phyloP scores from a whole-genome alignment of 2,113 vertebrate genomes.

The Salvelinus fontinalis region DNA sequence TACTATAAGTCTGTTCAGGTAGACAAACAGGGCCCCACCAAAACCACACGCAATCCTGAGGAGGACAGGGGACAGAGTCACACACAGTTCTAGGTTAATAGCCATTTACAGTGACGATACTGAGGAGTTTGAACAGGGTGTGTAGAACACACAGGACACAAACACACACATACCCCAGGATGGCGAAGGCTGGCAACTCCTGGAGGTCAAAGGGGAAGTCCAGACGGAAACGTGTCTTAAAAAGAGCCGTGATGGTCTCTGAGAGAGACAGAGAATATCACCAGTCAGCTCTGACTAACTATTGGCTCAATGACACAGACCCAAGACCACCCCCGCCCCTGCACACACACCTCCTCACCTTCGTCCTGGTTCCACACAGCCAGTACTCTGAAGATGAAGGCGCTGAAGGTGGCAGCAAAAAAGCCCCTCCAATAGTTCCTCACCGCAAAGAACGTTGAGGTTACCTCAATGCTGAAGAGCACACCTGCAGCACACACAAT shows the following conservation, averaged over 20 bases:
- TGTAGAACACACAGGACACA: not conserved
- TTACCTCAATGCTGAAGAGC: constrained; percentile 98
- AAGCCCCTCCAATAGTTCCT: constrained; percentile 99
- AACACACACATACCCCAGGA: constrained; percentile 82
- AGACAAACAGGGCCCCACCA: constrained; percentile 92
- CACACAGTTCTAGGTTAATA: not conserved
- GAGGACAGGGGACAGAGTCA: constrained; percentile 4
- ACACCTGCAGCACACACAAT: constrained; percentile 76
- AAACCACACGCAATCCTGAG: constrained; percentile 93
- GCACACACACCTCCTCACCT: constrained; percentile 80
- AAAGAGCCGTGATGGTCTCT: constrained; percentile 98
- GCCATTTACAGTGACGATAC: not conserved
- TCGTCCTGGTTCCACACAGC: constrained; percentile 97
- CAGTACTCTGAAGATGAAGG: constrained; percentile 97
- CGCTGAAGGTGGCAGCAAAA: constrained; percentile 96
- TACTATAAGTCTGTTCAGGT: constrained; percentile 95
- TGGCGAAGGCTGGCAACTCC: constrained; percentile 94
- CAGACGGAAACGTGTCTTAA: constrained; percentile 96
- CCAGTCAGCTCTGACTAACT: constrained; percentile 61
- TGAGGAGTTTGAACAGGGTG: not conserved
- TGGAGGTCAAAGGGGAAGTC: constrained; percentile 99
- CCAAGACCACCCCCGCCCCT: constrained; percentile 70
- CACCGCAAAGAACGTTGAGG: constrained; percentile 96
- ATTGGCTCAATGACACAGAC: constrained; percentile 56
- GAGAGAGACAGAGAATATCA: constrained; percentile 31